Conservation (phyloP, 2,113 vertebrate species). For the Lipophrys pholis region DNA sequence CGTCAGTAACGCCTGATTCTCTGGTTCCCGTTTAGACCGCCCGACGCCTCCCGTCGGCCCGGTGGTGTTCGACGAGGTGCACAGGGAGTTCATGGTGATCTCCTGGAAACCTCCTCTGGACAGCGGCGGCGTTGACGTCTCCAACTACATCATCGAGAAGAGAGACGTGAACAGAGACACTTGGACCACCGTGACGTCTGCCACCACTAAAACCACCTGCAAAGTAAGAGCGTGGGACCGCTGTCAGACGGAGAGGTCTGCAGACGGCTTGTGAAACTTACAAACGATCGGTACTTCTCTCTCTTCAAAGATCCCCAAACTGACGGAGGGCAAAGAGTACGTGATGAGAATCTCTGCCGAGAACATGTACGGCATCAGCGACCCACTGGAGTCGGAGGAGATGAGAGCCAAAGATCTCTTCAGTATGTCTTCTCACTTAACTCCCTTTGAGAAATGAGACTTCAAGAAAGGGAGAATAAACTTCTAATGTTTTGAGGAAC, state of each 20-base stretch:
- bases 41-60: conserved; percentile 95
- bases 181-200: conserved; percentile 96
- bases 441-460: too few species aligned
- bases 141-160: conserved; percentile 97
- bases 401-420: conserved; percentile 97
- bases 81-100: conserved; percentile 94
- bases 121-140: conserved; percentile 91
- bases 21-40: conserved; percentile 84
- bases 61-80: conserved; percentile 95
- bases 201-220: conserved; percentile 91
- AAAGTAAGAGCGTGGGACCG: conserved; percentile 83
- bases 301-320: conserved; percentile 83
- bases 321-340: conserved; percentile 94
- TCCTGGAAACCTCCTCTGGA: conserved; percentile 98
- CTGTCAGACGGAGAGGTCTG: not conserved
- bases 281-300: not conserved
- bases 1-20: not conserved
- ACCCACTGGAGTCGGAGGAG: conserved; percentile 94
- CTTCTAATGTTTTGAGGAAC: too few species aligned
- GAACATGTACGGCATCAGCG: conserved; percentile 97
- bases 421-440: conserved; percentile 79
- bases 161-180: conserved; percentile 91
- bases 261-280: not conserved
- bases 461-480: too few species aligned
- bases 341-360: conserved; percentile 94